Conservation (phyloP, 2,888 invertebrate genomes). For the Baccha elongata region DNA sequence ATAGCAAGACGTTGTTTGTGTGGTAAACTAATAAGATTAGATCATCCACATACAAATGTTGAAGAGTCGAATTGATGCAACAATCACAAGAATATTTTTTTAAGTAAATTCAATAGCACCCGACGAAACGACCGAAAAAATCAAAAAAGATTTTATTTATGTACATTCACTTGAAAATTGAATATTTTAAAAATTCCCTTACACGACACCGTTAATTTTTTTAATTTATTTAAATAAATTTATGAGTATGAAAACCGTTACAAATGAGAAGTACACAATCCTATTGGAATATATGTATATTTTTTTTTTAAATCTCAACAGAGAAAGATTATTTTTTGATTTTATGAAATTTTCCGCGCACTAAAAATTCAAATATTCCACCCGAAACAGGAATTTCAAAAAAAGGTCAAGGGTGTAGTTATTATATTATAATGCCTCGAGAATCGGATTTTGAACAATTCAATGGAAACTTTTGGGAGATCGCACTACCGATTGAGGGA, state of each 20-base stretch:
- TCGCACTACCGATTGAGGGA: slow-evolving; percentile 65
- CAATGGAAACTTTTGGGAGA: slow-evolving; percentile 13
- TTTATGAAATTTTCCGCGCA: neutral
- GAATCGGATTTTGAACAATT: slow-evolving; percentile 11
- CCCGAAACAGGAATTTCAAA: neutral
- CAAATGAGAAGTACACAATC: neutral
- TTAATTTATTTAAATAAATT: neutral
- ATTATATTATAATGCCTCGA: neutral
- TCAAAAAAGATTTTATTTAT: neutral
- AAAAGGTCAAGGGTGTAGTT: neutral
- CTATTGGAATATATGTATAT: neutral
- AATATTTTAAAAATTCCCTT: too few species aligned
- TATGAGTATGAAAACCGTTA: neutral
- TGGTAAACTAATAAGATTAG: slow-evolving; percentile 37
- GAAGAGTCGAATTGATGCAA: neutral
- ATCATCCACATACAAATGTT: slow-evolving; percentile 25
- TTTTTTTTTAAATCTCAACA: too few species aligned
- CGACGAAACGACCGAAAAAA: neutral
- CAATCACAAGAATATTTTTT: neutral
- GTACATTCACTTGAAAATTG: neutral
- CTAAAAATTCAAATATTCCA: neutral
- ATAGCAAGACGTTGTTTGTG: too few species aligned
- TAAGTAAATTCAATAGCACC: neutral
- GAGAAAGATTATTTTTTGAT: too few species aligned
- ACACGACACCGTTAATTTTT: too few species aligned